Evolutionary conservation across 1,140 invertebrate species (phyloP), one percentile per base, ranked within the genome.

Genomic region (Scaptomyza montana): DNA sequence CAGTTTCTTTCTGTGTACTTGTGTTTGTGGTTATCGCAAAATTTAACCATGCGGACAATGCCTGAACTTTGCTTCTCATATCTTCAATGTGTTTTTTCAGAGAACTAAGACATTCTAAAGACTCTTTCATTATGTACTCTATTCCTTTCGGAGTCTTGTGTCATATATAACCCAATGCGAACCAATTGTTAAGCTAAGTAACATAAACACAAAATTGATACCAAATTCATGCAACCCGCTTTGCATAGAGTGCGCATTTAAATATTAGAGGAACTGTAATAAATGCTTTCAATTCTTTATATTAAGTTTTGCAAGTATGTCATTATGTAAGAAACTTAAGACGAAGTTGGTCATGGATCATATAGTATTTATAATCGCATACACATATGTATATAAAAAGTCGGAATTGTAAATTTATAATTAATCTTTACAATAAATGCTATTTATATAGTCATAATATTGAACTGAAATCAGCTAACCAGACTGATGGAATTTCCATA

Each of bases 41-140:
- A 47, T n/a, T 66, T 43, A 13, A 36, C 56, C 56, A 61, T 45
- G 36, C 65, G 49, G 16, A 19, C 55, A 51, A 9, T 13, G 56
- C 36, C 33, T 60, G 36, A 61, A 68, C 65, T 68, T 47, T 56
- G 43, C 51, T 30, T 33, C 30, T 39, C 43, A 43, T 70, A 69
- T 63, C 43, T 62, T 12, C 21, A 33, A 30, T 39, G 28, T 12
- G 43, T 28, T 55, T 25, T 1, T 45, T 25, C 3, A 51, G 51
- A 0, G 19, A 36, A 21, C 19, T 8, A 13, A 8, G 28, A 9
- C 28, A 13, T 8, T n/a, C 28, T 7, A 28, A 4, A 50, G 19
- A 8, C 41, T 7, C 5, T n/a, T 16, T 50, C 8, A 19, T 46
- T 10, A 12, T 16, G 30, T 36, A 36, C 51, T 3, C 28, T 36